phyloP scores from a whole-genome alignment of 2,113 vertebrate genomes.

The Hypanus sabinus region DNA sequence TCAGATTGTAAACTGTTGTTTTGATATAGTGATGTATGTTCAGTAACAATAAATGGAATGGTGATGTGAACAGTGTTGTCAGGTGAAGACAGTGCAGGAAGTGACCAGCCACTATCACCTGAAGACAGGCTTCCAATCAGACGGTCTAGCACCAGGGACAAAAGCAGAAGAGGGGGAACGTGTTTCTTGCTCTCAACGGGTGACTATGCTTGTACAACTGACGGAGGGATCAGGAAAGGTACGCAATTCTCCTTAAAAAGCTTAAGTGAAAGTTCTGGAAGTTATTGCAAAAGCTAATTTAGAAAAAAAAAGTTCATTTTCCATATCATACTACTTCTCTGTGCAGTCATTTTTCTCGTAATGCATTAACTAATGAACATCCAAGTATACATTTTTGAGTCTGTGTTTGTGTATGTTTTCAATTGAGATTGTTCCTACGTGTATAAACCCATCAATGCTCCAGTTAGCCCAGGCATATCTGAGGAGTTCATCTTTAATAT shows the following conservation, averaged over 20 bases:
- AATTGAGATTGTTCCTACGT: not conserved
- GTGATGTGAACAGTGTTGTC: constrained; percentile 77
- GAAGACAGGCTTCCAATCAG: constrained; percentile 84
- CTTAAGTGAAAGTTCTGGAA: not conserved
- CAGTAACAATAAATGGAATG: constrained; percentile 54
- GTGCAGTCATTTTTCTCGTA: constrained; percentile 3
- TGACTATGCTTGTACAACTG: constrained; percentile 84
- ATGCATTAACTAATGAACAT: constrained; percentile 3
- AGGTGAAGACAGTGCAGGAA: constrained; percentile 87
- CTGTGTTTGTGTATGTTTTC: constrained; percentile 2
- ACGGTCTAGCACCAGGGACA: constrained; percentile 84
- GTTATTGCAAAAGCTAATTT: not conserved
- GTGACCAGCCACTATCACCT: constrained; percentile 83
- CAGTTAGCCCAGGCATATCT: not conserved
- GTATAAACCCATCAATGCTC: not conserved
- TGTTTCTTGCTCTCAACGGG: constrained; percentile 91
- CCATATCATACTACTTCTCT: not conserved
- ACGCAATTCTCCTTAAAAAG: constrained; percentile 55
- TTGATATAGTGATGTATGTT: not conserved
- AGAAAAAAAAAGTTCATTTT: constrained; percentile 16
- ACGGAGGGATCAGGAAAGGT: constrained; percentile 84
- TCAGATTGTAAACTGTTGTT: constrained; percentile 20
- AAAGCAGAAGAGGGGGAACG: constrained; percentile 77
- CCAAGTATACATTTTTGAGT: not conserved
- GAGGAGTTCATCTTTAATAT: not conserved